These are phyloP conservation scores for Erebia palarica DNA, from an alignment of 2,888 invertebrate species.

Conservation along the genomic window DNA sequence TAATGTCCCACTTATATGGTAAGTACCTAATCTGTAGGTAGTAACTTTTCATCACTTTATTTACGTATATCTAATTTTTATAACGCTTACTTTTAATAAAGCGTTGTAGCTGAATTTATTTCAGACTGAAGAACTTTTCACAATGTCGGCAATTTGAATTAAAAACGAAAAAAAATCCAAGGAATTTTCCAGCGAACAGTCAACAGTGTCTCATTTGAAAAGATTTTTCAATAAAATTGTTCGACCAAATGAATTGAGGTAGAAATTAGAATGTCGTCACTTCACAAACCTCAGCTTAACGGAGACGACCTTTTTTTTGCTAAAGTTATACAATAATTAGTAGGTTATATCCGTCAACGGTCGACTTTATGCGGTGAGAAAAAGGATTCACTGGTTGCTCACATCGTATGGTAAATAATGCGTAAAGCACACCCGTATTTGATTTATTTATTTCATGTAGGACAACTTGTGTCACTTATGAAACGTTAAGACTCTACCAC, in stretches of 20 bases:
- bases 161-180: constrained; percentile 21
- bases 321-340: no score
- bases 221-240: neutral
- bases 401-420: no score
- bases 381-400: no score
- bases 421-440: no score
- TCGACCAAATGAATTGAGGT: constrained; percentile 5
- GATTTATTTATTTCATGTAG: no score
- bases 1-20: no score
- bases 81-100: constrained; percentile 3
- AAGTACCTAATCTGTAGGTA: neutral
- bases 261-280: constrained; percentile 7
- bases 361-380: neutral
- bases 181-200: constrained; percentile 10
- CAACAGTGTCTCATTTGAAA: constrained; percentile 16
- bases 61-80: neutral
- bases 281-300: neutral
- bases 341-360: no score
- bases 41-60: neutral
- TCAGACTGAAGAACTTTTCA: neutral
- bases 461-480: no score
- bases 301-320: neutral
- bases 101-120: neutral
- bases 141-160: constrained; percentile 19
- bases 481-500: no score